These are phyloP conservation scores for Salvelinus fontinalis DNA, from an alignment of 2,113 vertebrate genomes.

Conservation along the genomic window DNA sequence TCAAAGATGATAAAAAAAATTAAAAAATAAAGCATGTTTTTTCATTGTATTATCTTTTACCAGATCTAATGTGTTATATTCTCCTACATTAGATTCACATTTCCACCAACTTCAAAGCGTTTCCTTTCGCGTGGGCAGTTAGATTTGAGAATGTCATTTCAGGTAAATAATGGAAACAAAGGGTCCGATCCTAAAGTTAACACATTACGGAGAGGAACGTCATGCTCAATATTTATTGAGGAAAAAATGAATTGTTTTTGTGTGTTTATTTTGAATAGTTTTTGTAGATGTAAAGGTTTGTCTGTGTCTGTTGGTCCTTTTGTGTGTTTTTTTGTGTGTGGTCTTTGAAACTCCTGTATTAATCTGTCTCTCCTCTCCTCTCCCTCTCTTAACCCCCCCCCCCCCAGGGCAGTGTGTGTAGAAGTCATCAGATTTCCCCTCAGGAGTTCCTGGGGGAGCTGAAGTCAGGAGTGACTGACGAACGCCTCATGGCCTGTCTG, in stretches of 20 bases:
- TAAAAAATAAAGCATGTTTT: too few species aligned
- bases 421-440: constrained; percentile 85
- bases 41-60: too few species aligned
- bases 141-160: too few species aligned
- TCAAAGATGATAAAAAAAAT: too few species aligned
- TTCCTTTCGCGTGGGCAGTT: too few species aligned
- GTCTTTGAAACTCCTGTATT: background rate
- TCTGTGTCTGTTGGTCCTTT: background rate
- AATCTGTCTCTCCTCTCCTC: background rate
- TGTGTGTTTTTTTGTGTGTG: background rate
- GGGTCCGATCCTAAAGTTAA: too few species aligned
- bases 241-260: background rate
- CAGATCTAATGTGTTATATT: too few species aligned
- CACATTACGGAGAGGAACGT: background rate
- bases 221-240: background rate
- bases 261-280: background rate
- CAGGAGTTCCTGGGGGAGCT: constrained; percentile 94
- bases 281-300: background rate
- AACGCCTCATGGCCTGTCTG: constrained; percentile 87
- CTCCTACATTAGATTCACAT: too few species aligned
- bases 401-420: constrained; percentile 85
- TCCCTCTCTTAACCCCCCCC: too few species aligned
- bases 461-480: constrained; percentile 85
- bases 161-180: too few species aligned
- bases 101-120: too few species aligned